phyloP scores from a whole-genome alignment of 2,113 vertebrate genomes.

The Arenaria interpres region DNA sequence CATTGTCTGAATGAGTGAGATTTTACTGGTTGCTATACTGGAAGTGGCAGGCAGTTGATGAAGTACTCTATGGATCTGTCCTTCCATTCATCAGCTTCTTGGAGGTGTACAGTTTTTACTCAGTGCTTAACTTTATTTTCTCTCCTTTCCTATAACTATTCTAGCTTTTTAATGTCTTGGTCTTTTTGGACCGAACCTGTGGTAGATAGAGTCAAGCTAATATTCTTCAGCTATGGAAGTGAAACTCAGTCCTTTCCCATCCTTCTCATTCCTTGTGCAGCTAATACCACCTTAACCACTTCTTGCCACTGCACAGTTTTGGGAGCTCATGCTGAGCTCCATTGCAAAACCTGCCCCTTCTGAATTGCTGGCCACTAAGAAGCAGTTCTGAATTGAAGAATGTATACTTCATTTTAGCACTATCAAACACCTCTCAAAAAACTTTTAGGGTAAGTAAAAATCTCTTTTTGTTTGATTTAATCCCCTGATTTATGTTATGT shows the following conservation, averaged over 20 bases:
- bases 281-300: background rate
- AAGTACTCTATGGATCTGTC: background rate
- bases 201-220: background rate
- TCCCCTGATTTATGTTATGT: background rate
- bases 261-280: background rate
- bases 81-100: slow-evolving; percentile 29
- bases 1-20: slow-evolving; percentile 31
- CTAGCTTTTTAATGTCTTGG: background rate
- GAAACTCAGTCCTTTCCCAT: background rate
- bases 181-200: background rate
- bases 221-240: background rate
- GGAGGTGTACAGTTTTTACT: background rate
- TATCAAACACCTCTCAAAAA: background rate
- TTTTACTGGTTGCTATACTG: slow-evolving; percentile 30
- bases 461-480: background rate
- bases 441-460: background rate
- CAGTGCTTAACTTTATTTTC: background rate
- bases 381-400: background rate
- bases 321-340: background rate
- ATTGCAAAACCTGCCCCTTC: background rate
- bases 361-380: background rate
- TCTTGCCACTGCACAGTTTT: background rate
- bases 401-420: background rate
- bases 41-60: slow-evolving; percentile 25
- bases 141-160: background rate